Conservation (phyloP, 2,797 vertebrate genomes). For the Uromys caudimaculatus region DNA sequence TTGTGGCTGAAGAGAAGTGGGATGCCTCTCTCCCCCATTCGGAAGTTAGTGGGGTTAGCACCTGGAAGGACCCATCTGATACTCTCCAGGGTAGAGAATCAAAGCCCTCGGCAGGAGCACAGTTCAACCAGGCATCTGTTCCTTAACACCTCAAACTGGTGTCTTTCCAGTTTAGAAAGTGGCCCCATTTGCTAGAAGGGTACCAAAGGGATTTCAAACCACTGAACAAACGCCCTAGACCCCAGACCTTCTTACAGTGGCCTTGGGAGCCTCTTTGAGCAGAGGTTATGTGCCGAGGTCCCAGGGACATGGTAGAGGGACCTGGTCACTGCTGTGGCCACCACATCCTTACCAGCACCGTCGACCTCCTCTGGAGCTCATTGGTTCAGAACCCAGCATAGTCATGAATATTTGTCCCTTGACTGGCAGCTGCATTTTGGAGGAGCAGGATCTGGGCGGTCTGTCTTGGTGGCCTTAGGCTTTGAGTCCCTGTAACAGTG, state of each 20-base stretch:
- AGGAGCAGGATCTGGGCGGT: not conserved
- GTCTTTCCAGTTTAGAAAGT: not conserved
- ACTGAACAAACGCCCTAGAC: not conserved
- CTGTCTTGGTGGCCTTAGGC: not conserved
- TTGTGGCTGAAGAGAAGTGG: not conserved
- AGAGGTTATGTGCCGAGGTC: not conserved
- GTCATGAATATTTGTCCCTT: accelerated
- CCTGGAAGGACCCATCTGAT: not conserved
- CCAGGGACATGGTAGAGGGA: not conserved
- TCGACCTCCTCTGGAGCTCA: not conserved
- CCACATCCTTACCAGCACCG: not conserved
- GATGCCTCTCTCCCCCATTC: too few relatives aligned
- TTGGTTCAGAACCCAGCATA: not conserved
- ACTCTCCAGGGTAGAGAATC: not conserved
- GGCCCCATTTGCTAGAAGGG: not conserved
- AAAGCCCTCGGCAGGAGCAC: not conserved
- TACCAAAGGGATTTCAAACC: not conserved
- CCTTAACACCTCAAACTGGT: conserved; percentile 26
- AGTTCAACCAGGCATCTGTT: not conserved
- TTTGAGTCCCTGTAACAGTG: accelerated
- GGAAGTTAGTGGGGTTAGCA: not conserved
- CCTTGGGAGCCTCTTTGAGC: not conserved
- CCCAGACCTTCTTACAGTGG: not conserved
- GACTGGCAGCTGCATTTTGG: not conserved
- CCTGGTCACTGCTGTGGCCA: not conserved